Evolutionary conservation across 2,888 invertebrate species (phyloP), one percentile per base, ranked within the genome.

Genomic region (Andrena bucephala): DNA sequence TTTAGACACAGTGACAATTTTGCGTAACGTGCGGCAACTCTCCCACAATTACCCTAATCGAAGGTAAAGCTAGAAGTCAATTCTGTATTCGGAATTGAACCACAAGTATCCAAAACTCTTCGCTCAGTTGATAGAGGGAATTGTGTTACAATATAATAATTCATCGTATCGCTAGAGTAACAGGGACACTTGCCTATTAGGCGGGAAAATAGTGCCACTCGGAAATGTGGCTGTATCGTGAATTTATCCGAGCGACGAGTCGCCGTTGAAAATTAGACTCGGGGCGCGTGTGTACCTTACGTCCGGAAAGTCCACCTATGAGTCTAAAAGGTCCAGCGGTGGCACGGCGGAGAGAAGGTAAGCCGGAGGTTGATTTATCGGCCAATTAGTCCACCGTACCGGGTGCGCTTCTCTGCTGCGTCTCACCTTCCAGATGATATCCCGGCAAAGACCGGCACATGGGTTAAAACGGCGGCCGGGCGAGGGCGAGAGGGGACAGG

Each of bases 321-420:
- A 85, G 85, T 80, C 77, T 83, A 86, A 81, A 87, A 86, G 87
- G 88, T 85, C 77, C 80, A 78, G 77, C 74, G 84, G 54, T 54
- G 76, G 60, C 31, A 77, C 85, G 84, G 84, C 73, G 85, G 87
- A 86, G 91, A 89, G 91, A 90, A 91, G 91, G 90, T 89, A 90
- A 92, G 92, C 89, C 88, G 89, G 91, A 92, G 92, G 90, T 93
- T 93, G 93, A 94, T 94, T 93, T 94, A 93, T 94, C 93, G 93
- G 92, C 93, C 94, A 94, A 94, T 93, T 94, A 93, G 94, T 93
- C 93, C 89, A 91, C 86, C 90, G 92, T 92, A 92, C 92, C 91
- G 92, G 92, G 91, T 91, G 92, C 92, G 92, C 92, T 92, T 91
- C 92, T 91, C 89, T 88, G 89, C 87, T 90, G 91, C 91, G 92